Base-by-base conservation (phyloP, 2,113 vertebrate species). In the Aegotheles bennettii region DNA sequence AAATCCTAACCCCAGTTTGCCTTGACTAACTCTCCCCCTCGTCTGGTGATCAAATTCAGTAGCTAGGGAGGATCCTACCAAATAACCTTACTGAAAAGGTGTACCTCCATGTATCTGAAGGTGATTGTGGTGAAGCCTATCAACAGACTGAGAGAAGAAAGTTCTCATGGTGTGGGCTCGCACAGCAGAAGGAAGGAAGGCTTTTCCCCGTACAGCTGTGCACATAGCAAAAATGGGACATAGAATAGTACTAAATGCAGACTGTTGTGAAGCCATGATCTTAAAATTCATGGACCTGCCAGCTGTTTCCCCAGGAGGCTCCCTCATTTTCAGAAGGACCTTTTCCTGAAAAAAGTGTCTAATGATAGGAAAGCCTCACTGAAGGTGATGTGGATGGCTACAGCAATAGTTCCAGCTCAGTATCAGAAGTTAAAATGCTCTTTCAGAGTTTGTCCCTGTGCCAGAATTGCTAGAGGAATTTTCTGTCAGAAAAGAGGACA, bases 91-190 rank as follows among this genome's bases (percentile, higher is more conserved):
- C 13, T 13, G 35, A 35, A 84, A 84, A 73, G 16, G 16, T 31
- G 2, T 56, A 65, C 19, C 19, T 85, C 21, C 3, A 15, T 2
- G 2, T 54, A 36, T 50, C 14, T 73, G 25, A 64, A 70, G 28
- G 28, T 9, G 6, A 60, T 5, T 54, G 33, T 0, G 0, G 36
- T 38, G 36, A 76, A 93, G 45, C 9, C 35, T 70, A 23, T 38
- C 47, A 81, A 69, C 12, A 42, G 2, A 63, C 20, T 9, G 7
- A 54, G 21, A 70, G 43, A 91, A 87, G 59, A 89, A 80, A 80
- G 63, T 7, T 57, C 15, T 63, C 0, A 0, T 5, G 28, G 35
- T 3, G 1, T 31, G 11, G 28, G 24, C 11, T 79, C 16, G 33
- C 20, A 33, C 0, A 8, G 0, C 10, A 51, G 43, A 68, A 78